Conservation (phyloP, 2,888 invertebrate genomes). For the Tenthredo scrophulariae region DNA sequence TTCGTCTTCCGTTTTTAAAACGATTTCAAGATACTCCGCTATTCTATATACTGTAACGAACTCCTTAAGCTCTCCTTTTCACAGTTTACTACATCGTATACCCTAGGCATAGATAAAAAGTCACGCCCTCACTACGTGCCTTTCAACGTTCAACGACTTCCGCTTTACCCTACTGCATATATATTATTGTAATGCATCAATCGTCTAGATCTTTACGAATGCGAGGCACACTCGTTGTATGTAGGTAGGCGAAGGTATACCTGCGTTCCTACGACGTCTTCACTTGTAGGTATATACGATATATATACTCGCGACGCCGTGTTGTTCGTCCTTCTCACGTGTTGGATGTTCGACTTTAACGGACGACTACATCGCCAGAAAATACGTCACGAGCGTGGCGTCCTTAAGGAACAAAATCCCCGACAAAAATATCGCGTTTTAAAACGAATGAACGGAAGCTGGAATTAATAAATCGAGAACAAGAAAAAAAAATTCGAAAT, state of each 20-base stretch:
- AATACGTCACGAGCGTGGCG: background rate
- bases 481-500: background rate
- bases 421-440: background rate
- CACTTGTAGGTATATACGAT: background rate
- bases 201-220: conserved; percentile 44
- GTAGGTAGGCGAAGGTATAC: background rate
- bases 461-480: background rate
- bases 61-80: conserved; percentile 22
- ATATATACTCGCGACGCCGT: background rate
- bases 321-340: background rate
- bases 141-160: conserved; percentile 31
- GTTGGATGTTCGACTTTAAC: background rate
- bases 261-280: conserved; percentile 6
- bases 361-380: background rate
- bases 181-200: conserved; percentile 32
- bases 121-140: conserved; percentile 34
- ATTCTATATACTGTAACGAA: background rate
- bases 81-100: conserved; percentile 17
- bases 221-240: conserved; percentile 36
- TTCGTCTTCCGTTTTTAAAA: background rate
- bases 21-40: background rate
- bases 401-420: background rate
- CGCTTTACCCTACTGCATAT: conserved; percentile 35
- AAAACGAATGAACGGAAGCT: background rate
- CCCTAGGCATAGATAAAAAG: background rate